Base-by-base conservation (phyloP, 2,888 invertebrate species). In the Caenorhabditis japonica region DNA sequence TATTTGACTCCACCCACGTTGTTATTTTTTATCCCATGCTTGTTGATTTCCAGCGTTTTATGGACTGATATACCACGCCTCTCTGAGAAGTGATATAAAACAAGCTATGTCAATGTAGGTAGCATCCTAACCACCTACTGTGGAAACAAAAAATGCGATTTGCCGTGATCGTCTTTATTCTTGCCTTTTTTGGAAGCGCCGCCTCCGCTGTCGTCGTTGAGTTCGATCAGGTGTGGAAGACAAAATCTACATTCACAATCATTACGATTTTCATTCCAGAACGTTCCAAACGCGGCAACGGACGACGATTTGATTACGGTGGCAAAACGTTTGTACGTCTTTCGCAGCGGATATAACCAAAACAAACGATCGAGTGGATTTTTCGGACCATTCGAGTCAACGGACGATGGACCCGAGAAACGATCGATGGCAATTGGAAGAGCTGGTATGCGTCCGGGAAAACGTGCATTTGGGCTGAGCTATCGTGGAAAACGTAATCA, bases 361-460 rank as follows among this genome's bases (percentile, higher is more conserved):
- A 30, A 10, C 30, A 30, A 30, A 10, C 30, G 30, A 30, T 30
- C 30, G 10, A 7, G 5, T 10, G 30, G 30, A 10, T 5, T 7
- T 10, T 30, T 30, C 30, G 30, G 30, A 30, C 30, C 5, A 10
- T 7, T 30, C 30, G 30, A 30, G 30, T 30, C 30, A 30, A 30
- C 10, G 7, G 10, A 30, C 7, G 38, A 36, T 15, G 51, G 36
- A 38, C 21, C 15, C 51, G n/a, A 23, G 19, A 81, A 81, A 49
- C 68, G 82, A 8, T 73, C 77, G 27, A 70, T 81, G 70, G 79
- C 82, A 12, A 72, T 82, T 15, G 82, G 81, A 12, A 43, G 82
- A 25, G 62, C 70, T 55, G 82, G 82, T 39, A 81, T 83, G 73
- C 66, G 83, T 13, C 83, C 83, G 4, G 83, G 82, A 59, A 83